These are phyloP conservation scores for Tinea trinotella DNA, from an alignment of 2,888 invertebrate genomes.

Conservation along the genomic window DNA sequence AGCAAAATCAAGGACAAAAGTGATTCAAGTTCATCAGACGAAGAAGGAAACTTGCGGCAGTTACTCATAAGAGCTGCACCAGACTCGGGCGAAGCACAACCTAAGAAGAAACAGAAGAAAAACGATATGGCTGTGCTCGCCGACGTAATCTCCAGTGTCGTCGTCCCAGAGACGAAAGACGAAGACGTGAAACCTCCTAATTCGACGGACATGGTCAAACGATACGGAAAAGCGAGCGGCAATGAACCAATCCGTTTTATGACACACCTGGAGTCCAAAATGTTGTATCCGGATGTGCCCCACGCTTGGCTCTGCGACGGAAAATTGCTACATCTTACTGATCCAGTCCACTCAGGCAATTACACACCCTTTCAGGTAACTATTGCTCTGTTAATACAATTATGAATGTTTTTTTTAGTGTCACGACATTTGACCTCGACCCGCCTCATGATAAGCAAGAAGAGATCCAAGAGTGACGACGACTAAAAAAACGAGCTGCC, in stretches of 20 bases:
- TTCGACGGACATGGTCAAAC: constrained; percentile 46
- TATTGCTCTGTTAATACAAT: no score
- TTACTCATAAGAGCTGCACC: constrained; percentile 81
- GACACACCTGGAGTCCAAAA: constrained; percentile 85
- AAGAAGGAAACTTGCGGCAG: constrained; percentile 84
- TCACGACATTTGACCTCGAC: no score
- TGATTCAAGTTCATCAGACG: constrained; percentile 75
- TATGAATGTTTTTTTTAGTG: no score
- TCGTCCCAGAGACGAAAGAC: constrained; percentile 51
- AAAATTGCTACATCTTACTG: constrained; percentile 86
- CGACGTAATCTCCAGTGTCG: constrained; percentile 78
- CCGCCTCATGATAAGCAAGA: no score
- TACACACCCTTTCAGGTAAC: constrained; percentile 83
- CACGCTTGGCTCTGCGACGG: constrained; percentile 97
- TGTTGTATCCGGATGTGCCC: constrained; percentile 88
- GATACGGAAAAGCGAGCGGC: constrained; percentile 51
- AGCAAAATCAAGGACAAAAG: constrained; percentile 53
- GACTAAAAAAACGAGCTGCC: no score
- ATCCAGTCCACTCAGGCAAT: constrained; percentile 83
- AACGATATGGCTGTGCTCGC: constrained; percentile 77
- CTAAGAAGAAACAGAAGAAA: constrained; percentile 74
- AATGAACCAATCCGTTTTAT: constrained; percentile 83
- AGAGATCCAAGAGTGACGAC: no score
- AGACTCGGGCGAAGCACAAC: constrained; percentile 56
- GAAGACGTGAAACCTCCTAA: constrained; percentile 53